Evolutionary conservation across 2,797 vertebrate genomes (phyloP), one percentile per base, ranked within the genome.

Genomic region (Pipistrellus pipistrellus): DNA sequence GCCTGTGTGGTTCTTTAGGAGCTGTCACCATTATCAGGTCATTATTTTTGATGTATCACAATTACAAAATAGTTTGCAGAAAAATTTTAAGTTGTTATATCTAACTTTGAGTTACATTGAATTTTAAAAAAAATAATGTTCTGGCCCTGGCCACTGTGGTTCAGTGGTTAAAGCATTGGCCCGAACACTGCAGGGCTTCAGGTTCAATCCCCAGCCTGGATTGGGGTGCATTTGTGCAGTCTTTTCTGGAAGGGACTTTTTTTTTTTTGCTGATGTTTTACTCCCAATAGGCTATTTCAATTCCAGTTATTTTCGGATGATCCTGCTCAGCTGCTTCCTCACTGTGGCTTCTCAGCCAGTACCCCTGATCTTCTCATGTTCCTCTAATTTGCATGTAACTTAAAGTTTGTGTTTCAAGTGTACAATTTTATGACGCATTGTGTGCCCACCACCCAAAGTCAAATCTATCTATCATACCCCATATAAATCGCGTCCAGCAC

Each of bases 41-140:
- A 21, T 75, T 48, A n/a, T 77, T 90, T 77, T 77, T 30, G 2
- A 62, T 20, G 21, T 5, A 46, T 59, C 15, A 48, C 7, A 18
- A 59, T 38, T 53, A 41, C 27, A 89, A 73, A 89, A 73, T n/a
- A 32, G 55, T 27, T 68, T 81, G 35, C 8, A 87, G 41, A 86
- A 85, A 69, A 88, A 55, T 55, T 84, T 2, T 64, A n/a, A 27
- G 72, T 85, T 53, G 8, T 73, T 75, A 38, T 8, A 68, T 14
- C 1, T 77, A 51, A 71, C 13, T 66, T 64, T 44, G 23, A 69
- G 59, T 76, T 2, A 73, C n/a, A 80, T 30, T 48, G 21, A 91
- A 85, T 80, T 80, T 77, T 4, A 85, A 51, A 68, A 68, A 73
- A 69, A 81, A 44, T 41, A 87, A n/a, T 68, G 18, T 59, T 93